Evolutionary conservation across 2,113 vertebrate species (phyloP).

Genomic region (Mormyrus iriodes): DNA sequence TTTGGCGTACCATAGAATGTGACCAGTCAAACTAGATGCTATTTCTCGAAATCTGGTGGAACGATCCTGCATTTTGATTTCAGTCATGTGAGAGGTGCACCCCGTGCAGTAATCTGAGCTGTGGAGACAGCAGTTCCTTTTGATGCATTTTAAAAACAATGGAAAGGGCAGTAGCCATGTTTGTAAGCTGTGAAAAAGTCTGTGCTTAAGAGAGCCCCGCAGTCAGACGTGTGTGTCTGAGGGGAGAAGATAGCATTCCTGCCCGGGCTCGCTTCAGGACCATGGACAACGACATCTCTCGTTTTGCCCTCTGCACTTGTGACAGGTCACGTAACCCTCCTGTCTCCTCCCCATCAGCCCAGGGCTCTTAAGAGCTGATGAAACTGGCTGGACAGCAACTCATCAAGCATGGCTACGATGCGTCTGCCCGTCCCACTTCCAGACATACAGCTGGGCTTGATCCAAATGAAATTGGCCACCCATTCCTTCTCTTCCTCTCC

Average conservation of each 20-base stretch:
- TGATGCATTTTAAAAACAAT: neutral
- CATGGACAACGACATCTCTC: neutral
- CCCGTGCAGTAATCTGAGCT: neutral
- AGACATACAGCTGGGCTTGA: neutral
- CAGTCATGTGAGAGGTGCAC: neutral
- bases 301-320: neutral
- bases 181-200: neutral
- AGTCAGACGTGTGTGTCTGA: neutral
- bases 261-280: neutral
- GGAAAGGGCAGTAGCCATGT: neutral
- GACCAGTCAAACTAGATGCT: neutral
- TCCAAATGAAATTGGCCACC: neutral
- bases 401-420: neutral
- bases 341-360: neutral
- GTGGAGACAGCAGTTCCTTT: neutral
- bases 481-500: neutral
- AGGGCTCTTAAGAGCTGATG: neutral
- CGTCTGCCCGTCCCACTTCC: neutral
- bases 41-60: neutral
- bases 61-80: neutral
- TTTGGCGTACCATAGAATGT: neutral
- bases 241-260: neutral
- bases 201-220: neutral
- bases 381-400: neutral
- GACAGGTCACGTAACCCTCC: neutral